phyloP scores from a whole-genome alignment of 2,113 vertebrate species.

The Etheostoma cragini region DNA sequence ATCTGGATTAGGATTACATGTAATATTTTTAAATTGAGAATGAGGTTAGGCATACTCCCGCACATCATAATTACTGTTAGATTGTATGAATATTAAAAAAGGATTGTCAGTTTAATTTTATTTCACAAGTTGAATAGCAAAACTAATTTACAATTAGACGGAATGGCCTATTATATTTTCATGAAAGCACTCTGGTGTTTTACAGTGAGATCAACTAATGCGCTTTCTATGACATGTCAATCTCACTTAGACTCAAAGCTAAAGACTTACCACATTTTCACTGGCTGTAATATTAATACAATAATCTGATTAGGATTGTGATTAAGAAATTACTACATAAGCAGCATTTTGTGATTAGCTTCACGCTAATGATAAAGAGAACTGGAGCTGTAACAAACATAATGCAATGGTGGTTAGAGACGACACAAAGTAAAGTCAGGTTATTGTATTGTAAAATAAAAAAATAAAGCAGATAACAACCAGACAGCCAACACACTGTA shows the following conservation, averaged over 20 bases:
- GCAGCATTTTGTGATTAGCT: not conserved
- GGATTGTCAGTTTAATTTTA: conserved; percentile 36
- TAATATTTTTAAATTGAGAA: conserved; percentile 37
- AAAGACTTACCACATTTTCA: not conserved
- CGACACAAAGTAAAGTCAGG: not conserved
- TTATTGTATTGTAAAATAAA: not conserved
- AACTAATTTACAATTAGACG: conserved; percentile 10
- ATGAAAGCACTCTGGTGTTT: conserved; percentile 13
- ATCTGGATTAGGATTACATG: conserved; percentile 67
- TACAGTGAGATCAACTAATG: conserved; percentile 14
- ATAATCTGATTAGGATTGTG: not conserved
- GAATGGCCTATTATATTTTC: conserved; percentile 21
- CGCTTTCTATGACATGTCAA: conserved; percentile 1
- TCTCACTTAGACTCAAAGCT: conserved; percentile 7
- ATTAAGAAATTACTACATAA: not conserved
- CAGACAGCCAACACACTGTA: not conserved
- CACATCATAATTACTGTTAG: conserved; percentile 41
- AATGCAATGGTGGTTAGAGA: not conserved
- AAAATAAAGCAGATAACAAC: not conserved
- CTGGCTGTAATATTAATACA: not conserved
- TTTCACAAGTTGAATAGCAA: conserved; percentile 23
- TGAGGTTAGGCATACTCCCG: conserved; percentile 33
- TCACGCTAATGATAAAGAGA: not conserved
- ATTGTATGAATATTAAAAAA: conserved; percentile 38
- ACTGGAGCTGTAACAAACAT: not conserved